These are phyloP conservation scores for Atlantisia rogersi DNA, from an alignment of 2,113 vertebrate species.

Conservation along the genomic window DNA sequence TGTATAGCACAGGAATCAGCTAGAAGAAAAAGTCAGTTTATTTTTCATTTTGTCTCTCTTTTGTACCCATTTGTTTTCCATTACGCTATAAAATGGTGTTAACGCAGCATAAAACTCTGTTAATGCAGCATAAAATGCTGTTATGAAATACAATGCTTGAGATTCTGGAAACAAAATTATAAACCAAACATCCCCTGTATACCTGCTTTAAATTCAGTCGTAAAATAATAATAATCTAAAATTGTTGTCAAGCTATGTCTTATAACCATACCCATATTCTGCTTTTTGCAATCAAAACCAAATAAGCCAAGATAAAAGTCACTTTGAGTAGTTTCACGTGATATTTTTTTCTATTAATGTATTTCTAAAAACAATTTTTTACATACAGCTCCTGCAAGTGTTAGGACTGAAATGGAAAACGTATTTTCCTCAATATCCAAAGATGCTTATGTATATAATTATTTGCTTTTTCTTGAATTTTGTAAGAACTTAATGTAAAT, in stretches of 20 bases:
- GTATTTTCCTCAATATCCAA: neutral
- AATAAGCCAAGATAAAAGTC: neutral
- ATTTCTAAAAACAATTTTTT: neutral
- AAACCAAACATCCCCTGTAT: neutral
- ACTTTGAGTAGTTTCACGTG: neutral
- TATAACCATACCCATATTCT: neutral
- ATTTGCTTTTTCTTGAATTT: neutral
- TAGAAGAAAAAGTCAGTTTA: neutral
- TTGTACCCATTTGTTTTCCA: constrained; percentile 25
- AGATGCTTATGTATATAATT: neutral
- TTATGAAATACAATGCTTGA: neutral
- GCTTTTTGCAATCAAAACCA: neutral
- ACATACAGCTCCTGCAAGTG: fast-evolving
- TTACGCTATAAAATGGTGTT: constrained; percentile 14
- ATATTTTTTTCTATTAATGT: neutral
- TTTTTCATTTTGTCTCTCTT: constrained; percentile 29
- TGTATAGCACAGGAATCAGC: neutral
- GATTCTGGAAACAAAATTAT: constrained; percentile 26
- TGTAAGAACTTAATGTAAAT: neutral
- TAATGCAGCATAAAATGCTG: constrained; percentile 41
- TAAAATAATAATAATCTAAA: neutral
- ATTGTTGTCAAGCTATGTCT: neutral
- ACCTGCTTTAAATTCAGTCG: neutral
- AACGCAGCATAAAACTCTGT: neutral
- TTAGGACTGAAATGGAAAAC: neutral